Percentiles rank a stretch among this genome's conserved stretches.
Evolutionary conservation across 2,113 vertebrate genomes (phyloP).

Genomic region (Poicephalus gulielmi): DNA sequence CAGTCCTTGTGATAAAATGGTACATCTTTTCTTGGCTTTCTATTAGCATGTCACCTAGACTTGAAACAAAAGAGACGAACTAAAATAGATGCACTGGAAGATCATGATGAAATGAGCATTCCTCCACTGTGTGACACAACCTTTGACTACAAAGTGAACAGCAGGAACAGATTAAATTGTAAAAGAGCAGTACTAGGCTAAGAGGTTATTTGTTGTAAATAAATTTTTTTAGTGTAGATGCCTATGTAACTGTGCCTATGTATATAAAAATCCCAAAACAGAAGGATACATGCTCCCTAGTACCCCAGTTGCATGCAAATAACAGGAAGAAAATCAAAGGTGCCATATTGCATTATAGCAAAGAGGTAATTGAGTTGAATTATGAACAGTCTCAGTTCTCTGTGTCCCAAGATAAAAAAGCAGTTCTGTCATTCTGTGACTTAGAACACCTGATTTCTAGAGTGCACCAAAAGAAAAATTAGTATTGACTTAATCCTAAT

Average conservation of each 20-base stretch:
- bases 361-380: background rate
- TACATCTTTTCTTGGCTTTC: background rate
- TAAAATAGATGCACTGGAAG: background rate
- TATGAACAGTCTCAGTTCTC: background rate
- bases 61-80: background rate
- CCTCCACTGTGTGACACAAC: background rate
- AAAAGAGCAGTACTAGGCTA: background rate
- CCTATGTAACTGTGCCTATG: background rate
- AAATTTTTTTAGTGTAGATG: background rate
- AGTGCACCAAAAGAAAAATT: background rate
- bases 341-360: background rate
- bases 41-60: background rate
- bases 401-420: background rate
- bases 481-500: background rate
- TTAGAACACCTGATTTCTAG: background rate
- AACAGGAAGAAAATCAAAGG: background rate
- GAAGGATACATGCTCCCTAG: background rate
- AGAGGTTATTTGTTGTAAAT: background rate
- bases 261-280: background rate
- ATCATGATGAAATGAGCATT: background rate
- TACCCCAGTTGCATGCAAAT: background rate
- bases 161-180: background rate
- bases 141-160: background rate
- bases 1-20: background rate
- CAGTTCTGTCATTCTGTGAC: background rate